Evolutionary conservation across 2,888 invertebrate species (phyloP), one percentile per base, ranked within the genome.

Genomic region (Mythimna impura): DNA sequence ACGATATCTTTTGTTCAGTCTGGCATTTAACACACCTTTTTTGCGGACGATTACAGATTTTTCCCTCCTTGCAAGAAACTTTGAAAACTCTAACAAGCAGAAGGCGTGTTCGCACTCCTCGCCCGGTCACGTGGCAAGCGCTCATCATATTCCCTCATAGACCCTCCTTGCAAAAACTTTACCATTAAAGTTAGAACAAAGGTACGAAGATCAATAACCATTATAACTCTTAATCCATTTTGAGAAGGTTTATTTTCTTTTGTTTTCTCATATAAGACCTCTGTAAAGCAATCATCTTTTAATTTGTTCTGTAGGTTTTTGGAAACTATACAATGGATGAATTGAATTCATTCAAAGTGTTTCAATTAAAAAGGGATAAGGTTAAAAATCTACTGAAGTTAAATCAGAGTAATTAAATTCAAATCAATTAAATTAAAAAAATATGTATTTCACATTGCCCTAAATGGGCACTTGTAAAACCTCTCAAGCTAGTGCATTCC

Each of bases 221-320:
- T 58, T 69, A 62, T 65, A 71, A 69, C 30, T 69, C 81, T 55
- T 81, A 76, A 58, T 67, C 12, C 43, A 30, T 47, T 62, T n/a
- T 9, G 12, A 10, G 54, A 84, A 71, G 34, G 81, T 62, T 9
- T 7, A 67, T 66, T 82, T 65, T 82, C 34, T 58, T 71, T 66
- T 69, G 25, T 25, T 25, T 25, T 64, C 1, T n/a, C 34, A n/a
- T 9, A 60, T 62, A 50, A 30, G 2, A 66, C 66, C 54, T 70
- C 10, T 9, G 36, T 36, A 47, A 71, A 81, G 70, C 66, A 81
- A 76, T 84, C 73, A 84, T 73, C 84, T 81, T 82, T 82, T 82
- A 84, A 84, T 84, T 82, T 81, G 81, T 81, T 84, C 73, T 71
- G 63, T 61, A 73, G 73, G 61, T 73, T 81, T 69, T 81, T 66